Base-by-base conservation (phyloP, 2,888 invertebrate species). In the Conistra vaccinii region DNA sequence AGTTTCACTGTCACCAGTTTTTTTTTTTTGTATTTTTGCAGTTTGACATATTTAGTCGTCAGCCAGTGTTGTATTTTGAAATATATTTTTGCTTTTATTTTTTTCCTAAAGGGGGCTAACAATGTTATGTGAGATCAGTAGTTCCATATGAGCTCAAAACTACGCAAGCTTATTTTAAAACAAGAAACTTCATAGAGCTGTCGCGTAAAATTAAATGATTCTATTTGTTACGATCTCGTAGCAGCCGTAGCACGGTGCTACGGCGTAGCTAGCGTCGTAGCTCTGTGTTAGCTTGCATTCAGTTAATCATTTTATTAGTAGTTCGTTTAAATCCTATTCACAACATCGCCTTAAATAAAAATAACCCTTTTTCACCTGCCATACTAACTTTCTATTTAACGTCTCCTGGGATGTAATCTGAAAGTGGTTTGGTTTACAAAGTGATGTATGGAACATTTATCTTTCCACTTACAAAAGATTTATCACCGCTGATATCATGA, bases 351-450 rank as follows among this genome's bases (percentile, higher is more conserved):
- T 29, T 45, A 29, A 14, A 29, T 17, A 53, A 76, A 81, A 63
- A 65, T 26, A 23, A 53, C 23, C 58, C 73, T 45, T 51, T 60
- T 29, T 45, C 20, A 51, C 51, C 9, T 35, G n/a, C 17, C 23
- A 17, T 48, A 78, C 14, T 62, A 55, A 48, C 55, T 48, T 81
- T 48, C 17, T 17, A 20, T 62, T 45, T 48, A 53, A 78, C 3
- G 57, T 69, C 79, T 45, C 57, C 10, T 23, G 57, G 42, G 84
- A 78, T 78, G 35, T 69, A 62, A 78, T 69, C 69, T 63, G 23
- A 78, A 83, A 83, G 69, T 78, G 83, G 67, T 77, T 76, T 78
- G 78, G 83, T 78, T 83, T 39, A 78, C 83, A 53, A 76, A 76
- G 57, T 39, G 35, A 65, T 82, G 23, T 53, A 45, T 69, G 79